Percentiles rank a stretch among this genome's conserved stretches.
Conservation (phyloP, 2,888 invertebrate species). For the Apotomis betuletana region DNA sequence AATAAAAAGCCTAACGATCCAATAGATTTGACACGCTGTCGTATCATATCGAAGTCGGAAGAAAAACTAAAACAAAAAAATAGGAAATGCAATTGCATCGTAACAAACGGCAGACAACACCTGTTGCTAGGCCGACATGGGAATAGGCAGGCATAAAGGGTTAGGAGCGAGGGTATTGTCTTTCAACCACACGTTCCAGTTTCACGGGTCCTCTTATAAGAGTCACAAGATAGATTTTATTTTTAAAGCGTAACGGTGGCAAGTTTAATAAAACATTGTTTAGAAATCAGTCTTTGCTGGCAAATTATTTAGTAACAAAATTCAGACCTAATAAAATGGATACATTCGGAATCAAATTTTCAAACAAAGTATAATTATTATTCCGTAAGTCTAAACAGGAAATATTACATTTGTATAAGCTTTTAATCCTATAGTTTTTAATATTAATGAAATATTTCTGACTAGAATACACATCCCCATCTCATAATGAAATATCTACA, state of each 20-base stretch:
- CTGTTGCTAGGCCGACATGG: conserved; percentile 46
- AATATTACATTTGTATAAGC: no score
- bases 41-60: not conserved
- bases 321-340: no score
- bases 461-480: no score
- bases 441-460: no score
- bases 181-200: conserved; percentile 34
- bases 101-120: conserved; percentile 37
- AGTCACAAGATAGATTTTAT: not conserved
- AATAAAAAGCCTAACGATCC: not conserved
- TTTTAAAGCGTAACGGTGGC: not conserved
- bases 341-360: no score
- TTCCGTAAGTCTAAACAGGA: no score
- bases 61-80: not conserved
- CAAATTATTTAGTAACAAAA: no score
- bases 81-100: conserved; percentile 31
- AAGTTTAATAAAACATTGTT: no score
- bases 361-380: no score
- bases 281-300: no score
- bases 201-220: conserved; percentile 8
- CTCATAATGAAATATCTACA: not conserved
- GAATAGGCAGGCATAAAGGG: conserved; percentile 45
- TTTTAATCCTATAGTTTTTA: no score
- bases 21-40: conserved; percentile 23
- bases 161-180: conserved; percentile 39